A percentile compares a stretch with the other conserved stretches of the same genome.
Evolutionary conservation across 1,140 invertebrate species (phyloP).

Genomic region (Drosophila nannoptera): DNA sequence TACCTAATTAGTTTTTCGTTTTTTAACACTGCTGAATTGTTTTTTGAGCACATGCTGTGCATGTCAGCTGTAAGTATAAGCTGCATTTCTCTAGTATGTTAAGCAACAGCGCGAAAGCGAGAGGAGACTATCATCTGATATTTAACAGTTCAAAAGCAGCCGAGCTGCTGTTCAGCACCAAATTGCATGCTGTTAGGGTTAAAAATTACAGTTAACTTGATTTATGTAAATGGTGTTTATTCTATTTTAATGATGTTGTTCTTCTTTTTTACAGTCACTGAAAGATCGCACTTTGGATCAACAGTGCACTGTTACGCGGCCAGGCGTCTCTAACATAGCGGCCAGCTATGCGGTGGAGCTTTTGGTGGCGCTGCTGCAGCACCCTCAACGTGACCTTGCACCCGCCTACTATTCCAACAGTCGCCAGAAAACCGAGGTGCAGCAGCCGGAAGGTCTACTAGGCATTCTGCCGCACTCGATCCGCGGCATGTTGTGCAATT

Average conservation of each 20-base stretch:
- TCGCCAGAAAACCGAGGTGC: conserved; percentile 68
- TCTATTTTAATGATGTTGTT: too few species aligned
- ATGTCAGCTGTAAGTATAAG: too few species aligned
- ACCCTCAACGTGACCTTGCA: conserved; percentile 86
- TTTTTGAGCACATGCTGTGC: too few species aligned
- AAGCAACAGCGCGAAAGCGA: too few species aligned
- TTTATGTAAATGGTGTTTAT: too few species aligned
- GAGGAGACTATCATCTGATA: too few species aligned
- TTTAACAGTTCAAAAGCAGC: too few species aligned
- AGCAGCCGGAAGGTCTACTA: conserved; percentile 83
- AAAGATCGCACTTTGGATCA: conserved; percentile 97
- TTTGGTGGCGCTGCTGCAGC: conserved; percentile 91
- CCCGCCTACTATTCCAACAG: conserved; percentile 81
- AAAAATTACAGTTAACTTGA: too few species aligned
- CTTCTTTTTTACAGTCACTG: conserved; percentile 85
- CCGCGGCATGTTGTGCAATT: conserved; percentile 91
- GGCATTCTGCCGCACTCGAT: conserved; percentile 96
- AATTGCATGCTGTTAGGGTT: background rate
- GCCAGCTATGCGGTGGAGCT: conserved; percentile 95
- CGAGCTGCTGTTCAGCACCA: too few species aligned
- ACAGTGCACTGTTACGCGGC: conserved; percentile 98
- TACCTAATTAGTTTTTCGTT: background rate
- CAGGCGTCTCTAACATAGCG: conserved; percentile 95
- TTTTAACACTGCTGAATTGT: too few species aligned
- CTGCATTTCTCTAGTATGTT: too few species aligned